phyloP scores from a whole-genome alignment of 2,113 vertebrate species.

The Microtus montanus region DNA sequence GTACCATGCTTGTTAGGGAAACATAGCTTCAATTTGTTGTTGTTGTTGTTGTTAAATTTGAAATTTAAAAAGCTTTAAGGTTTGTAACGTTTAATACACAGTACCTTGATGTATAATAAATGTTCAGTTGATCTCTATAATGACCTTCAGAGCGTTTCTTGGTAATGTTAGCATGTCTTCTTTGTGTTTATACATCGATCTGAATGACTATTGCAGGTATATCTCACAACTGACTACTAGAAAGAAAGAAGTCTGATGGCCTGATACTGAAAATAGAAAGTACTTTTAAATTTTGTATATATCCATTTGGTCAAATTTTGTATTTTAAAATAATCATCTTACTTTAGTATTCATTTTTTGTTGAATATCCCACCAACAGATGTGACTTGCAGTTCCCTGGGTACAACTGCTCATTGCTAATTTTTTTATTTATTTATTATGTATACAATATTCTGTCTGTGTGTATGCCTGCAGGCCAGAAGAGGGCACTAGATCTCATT shows the following conservation, averaged over 20 bases:
- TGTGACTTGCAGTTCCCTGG: background rate
- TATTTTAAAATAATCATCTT: constrained; percentile 52
- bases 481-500: too few species aligned
- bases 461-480: too few species aligned
- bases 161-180: background rate
- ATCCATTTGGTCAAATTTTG: background rate
- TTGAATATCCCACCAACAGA: background rate
- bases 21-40: background rate
- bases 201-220: background rate
- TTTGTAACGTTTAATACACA: background rate
- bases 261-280: constrained; percentile 22
- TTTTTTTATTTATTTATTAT: too few species aligned
- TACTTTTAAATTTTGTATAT: constrained; percentile 26
- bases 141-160: constrained; percentile 26
- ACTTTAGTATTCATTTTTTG: constrained; percentile 42
- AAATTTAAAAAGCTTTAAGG: background rate
- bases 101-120: background rate
- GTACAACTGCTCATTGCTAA: background rate
- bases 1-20: background rate
- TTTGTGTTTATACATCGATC: constrained; percentile 10
- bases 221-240: background rate
- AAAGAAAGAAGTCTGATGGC: background rate
- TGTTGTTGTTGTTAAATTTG: background rate
- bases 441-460: too few species aligned
- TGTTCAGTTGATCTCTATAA: constrained; percentile 7